Percentiles rank a stretch among this genome's conserved stretches.
These are phyloP conservation scores for Halocynthia roretzi DNA, from an alignment of 23 tunicate genomes.

Conservation along the genomic window DNA sequence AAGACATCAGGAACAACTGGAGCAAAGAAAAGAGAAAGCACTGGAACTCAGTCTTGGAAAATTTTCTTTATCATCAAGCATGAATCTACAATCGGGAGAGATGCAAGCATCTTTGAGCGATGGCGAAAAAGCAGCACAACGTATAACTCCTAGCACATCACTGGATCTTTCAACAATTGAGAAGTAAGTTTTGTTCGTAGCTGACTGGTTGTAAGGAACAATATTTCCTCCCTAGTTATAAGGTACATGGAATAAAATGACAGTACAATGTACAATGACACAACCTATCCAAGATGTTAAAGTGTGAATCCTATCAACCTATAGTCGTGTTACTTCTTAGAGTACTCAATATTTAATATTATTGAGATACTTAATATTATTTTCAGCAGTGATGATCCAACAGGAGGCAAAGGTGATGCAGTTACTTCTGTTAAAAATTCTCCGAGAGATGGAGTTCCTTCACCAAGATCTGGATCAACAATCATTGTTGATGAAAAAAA, in stretches of 20 bases:
- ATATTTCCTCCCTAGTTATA: no score
- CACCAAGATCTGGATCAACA: conserved; percentile 9
- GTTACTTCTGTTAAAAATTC: background rate
- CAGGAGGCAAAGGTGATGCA: conserved; percentile 24
- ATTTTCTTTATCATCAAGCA: conserved; percentile 42
- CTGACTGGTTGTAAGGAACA: no score
- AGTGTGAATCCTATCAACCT: no score
- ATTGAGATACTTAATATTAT: background rate
- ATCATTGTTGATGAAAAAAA: conserved; percentile 5
- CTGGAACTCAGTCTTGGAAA: conserved; percentile 73
- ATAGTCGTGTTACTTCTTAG: no score
- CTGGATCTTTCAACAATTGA: conserved; percentile 10
- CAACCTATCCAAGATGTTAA: no score
- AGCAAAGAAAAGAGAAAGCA: conserved; percentile 85
- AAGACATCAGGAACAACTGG: conserved; percentile 92
- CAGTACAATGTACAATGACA: no score
- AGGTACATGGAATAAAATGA: no score
- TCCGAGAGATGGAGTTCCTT: conserved; percentile 2
- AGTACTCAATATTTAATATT: no score
- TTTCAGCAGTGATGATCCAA: conserved; percentile 11
- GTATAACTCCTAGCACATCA: background rate
- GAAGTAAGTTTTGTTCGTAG: background rate
- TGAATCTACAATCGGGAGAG: conserved; percentile 18
- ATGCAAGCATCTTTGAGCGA: conserved; percentile 6
- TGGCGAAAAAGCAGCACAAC: conserved; percentile 9